These are phyloP conservation scores for Hyposoter didymator DNA, from an alignment of 2,888 invertebrate genomes.

Conservation along the genomic window DNA sequence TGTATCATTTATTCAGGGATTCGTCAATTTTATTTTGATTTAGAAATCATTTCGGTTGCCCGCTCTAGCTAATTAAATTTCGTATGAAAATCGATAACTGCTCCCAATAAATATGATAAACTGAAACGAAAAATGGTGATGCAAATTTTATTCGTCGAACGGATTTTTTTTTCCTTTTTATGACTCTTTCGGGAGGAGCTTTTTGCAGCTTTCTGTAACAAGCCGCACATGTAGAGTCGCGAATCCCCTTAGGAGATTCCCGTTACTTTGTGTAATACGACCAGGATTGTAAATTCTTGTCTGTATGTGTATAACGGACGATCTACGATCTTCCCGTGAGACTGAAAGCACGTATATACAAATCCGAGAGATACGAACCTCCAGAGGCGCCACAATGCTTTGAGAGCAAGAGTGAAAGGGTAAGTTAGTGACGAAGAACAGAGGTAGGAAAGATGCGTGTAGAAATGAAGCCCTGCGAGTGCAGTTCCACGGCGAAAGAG, in stretches of 20 bases:
- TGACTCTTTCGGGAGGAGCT: conserved; percentile 5
- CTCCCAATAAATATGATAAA: not conserved
- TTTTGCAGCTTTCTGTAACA: conserved; percentile 44
- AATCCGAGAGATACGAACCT: conserved; percentile 55
- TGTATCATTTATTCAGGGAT: not conserved
- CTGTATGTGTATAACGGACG: conserved; percentile 41
- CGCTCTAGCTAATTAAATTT: not conserved
- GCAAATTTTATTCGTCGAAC: not conserved
- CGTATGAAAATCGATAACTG: not conserved
- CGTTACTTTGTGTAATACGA: conserved; percentile 36
- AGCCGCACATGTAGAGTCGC: conserved; percentile 28
- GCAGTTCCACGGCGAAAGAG: conserved; percentile 41
- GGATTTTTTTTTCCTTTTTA: conserved; percentile 15
- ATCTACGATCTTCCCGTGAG: conserved; percentile 50
- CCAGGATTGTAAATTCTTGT: conserved; percentile 47
- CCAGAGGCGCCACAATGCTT: conserved; percentile 40
- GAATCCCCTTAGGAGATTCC: conserved; percentile 27
- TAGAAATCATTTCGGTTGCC: no score
- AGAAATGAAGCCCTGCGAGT: conserved; percentile 36
- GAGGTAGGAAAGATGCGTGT: conserved; percentile 9
- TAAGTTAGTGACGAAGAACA: not conserved
- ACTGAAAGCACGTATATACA: conserved; percentile 50
- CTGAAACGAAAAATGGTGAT: not conserved
- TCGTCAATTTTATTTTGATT: not conserved
- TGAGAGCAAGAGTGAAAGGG: not conserved